Conservation (phyloP, 2,113 vertebrate genomes). For the Bungarus multicinctus region DNA sequence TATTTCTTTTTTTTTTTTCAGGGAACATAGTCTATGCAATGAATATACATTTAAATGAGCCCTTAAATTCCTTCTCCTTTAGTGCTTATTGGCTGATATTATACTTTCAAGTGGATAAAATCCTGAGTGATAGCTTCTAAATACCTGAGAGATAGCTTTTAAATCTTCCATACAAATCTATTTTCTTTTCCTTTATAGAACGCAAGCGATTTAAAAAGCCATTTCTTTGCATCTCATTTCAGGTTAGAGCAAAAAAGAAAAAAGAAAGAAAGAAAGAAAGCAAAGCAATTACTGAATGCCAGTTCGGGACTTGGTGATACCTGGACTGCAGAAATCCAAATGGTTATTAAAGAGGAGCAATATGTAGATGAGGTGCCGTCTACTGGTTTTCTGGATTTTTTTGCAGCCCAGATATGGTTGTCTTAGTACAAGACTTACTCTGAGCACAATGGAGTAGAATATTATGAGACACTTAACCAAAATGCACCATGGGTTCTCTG, state of each 20-base stretch:
- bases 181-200: conserved; percentile 1
- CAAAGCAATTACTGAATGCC: background rate
- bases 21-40: background rate
- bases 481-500: background rate
- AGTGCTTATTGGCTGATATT: background rate
- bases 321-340: background rate
- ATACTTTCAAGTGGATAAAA: conserved; percentile 5
- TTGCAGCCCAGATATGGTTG: background rate
- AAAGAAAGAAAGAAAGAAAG: background rate
- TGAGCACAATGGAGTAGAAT: background rate
- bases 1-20: background rate
- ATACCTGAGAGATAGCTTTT: background rate
- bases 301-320: background rate
- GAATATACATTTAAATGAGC: background rate
- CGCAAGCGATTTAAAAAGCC: background rate
- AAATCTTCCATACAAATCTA: conserved; percentile 5
- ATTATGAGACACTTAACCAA: background rate
- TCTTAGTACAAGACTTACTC: background rate
- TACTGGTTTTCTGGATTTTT: background rate
- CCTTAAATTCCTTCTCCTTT: background rate
- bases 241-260: background rate
- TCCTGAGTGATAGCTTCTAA: background rate
- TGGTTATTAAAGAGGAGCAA: background rate
- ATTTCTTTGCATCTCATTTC: conserved; percentile 15
- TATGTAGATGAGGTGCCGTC: background rate